These are phyloP conservation scores for Plebejus argus DNA, from an alignment of 2,888 invertebrate species.

Conservation along the genomic window DNA sequence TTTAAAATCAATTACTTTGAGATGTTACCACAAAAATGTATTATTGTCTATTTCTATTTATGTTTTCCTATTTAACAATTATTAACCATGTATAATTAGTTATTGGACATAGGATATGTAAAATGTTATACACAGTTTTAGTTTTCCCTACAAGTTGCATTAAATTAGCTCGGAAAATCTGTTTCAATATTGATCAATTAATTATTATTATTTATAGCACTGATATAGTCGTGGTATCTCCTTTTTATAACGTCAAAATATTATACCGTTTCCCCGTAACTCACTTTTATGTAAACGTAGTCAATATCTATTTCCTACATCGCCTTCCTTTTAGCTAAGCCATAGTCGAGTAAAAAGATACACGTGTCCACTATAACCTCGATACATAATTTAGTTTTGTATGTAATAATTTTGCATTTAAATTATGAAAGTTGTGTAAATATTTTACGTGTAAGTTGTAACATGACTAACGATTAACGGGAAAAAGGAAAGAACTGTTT, in stretches of 20 bases:
- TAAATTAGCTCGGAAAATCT: too few relatives aligned
- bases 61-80: neutral
- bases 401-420: neutral
- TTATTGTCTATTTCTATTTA: neutral
- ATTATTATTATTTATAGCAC: too few relatives aligned
- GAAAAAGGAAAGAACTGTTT: neutral
- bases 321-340: neutral
- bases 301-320: neutral
- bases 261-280: too few relatives aligned
- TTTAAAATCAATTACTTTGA: neutral
- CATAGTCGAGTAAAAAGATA: neutral
- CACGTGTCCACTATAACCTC: neutral
- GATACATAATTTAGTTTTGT: constrained; percentile 14
- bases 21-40: neutral
- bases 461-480: neutral
- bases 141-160: too few relatives aligned
- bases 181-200: too few relatives aligned
- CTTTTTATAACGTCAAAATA: too few relatives aligned
- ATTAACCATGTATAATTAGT: too few relatives aligned
- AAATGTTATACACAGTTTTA: too few relatives aligned
- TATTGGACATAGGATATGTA: too few relatives aligned
- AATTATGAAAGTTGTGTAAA: neutral
- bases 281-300: too few relatives aligned
- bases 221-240: too few relatives aligned
- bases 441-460: neutral